Evolutionary conservation across 2,113 vertebrate species (phyloP).

Genomic region (Heptranchias perlo): DNA sequence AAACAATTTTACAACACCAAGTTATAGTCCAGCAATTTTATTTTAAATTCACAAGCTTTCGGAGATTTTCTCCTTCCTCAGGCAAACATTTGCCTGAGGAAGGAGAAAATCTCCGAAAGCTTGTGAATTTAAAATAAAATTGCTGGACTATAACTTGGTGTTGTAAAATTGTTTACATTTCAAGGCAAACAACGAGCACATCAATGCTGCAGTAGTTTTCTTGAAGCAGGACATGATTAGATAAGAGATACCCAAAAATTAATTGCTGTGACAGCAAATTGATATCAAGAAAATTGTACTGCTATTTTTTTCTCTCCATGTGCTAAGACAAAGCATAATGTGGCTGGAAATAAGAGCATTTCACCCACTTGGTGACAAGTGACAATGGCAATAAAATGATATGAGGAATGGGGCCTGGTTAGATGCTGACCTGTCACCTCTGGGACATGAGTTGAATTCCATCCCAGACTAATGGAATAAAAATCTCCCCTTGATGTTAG

Average conservation of each 20-base stretch:
- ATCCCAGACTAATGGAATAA: not conserved
- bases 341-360: not conserved
- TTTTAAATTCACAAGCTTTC: too few relatives aligned
- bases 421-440: not conserved
- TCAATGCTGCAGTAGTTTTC: not conserved
- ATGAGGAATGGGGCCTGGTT: not conserved
- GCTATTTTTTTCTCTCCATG: not conserved
- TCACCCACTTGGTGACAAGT: not conserved
- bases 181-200: too few relatives aligned
- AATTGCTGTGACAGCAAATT: not conserved
- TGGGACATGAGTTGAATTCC: not conserved
- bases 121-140: too few relatives aligned
- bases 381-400: not conserved
- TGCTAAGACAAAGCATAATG: not conserved
- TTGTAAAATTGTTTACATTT: too few relatives aligned
- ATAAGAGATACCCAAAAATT: not conserved
- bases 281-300: not conserved
- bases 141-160: too few relatives aligned
- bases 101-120: too few relatives aligned
- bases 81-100: too few relatives aligned
- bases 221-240: not conserved
- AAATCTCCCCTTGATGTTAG: not conserved
- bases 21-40: too few relatives aligned
- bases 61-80: too few relatives aligned
- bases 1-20: too few relatives aligned